Percentiles rank a stretch among this genome's conserved stretches.
These are phyloP conservation scores for Toxostoma redivivum DNA, from an alignment of 2,113 vertebrate species.

Conservation along the genomic window DNA sequence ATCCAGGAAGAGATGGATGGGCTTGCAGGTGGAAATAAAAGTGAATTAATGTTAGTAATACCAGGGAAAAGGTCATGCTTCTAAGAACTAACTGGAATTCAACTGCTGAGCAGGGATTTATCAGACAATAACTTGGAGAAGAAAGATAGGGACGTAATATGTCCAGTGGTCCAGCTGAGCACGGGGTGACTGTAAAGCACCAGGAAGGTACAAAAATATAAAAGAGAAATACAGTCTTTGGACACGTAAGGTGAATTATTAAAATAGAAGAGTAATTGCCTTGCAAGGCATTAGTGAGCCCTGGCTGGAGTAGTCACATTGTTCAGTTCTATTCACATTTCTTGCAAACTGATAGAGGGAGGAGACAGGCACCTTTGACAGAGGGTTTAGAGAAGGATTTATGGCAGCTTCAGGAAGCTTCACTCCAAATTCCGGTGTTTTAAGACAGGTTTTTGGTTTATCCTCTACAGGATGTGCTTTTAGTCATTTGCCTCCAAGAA, in stretches of 20 bases:
- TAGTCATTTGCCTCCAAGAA: background rate
- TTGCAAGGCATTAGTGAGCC: background rate
- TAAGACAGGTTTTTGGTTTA: background rate
- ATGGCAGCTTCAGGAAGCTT: background rate
- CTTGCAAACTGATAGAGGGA: background rate
- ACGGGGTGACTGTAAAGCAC: background rate
- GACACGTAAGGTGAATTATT: background rate
- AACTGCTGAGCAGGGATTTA: background rate
- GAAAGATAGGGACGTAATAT: background rate
- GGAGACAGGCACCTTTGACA: background rate
- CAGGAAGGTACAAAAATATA: background rate
- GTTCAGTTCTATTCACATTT: background rate
- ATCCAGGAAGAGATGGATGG: background rate
- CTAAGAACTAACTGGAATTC: background rate
- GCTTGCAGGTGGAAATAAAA: background rate
- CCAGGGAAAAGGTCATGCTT: background rate
- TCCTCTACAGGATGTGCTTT: background rate
- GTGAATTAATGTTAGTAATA: constrained; percentile 22
- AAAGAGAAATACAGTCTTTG: background rate
- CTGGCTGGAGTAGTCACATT: background rate
- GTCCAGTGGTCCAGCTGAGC: background rate
- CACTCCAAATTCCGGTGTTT: background rate
- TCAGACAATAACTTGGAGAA: background rate
- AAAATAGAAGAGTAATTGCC: background rate
- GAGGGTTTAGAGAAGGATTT: background rate